Conservation (phyloP, 2,797 vertebrate genomes). For the Liasis olivaceus region DNA sequence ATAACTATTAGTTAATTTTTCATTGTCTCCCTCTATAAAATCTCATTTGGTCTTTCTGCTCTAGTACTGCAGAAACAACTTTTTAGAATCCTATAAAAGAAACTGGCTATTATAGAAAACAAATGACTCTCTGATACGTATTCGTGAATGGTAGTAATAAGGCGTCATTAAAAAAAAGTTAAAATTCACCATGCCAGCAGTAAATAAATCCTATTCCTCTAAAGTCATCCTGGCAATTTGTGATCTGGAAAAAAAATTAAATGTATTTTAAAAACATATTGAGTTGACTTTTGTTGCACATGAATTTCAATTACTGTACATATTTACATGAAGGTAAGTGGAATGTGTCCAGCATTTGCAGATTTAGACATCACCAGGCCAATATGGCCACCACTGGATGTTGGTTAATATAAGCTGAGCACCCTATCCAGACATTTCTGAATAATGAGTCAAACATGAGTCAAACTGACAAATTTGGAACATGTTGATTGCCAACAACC, state of each 20-base stretch:
- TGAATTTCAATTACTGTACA: background rate
- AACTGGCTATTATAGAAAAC: background rate
- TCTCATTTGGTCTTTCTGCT: background rate
- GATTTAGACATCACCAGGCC: background rate
- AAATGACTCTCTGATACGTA: background rate
- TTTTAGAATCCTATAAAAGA: background rate
- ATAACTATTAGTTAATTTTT: constrained; percentile 3
- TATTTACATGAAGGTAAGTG: background rate
- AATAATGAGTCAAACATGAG: background rate
- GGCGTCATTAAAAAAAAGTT: background rate
- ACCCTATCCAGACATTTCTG: background rate
- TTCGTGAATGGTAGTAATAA: background rate
- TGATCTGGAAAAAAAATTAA: background rate
- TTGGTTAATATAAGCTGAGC: background rate
- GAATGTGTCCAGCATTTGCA: background rate
- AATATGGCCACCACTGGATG: background rate
- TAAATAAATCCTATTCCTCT: background rate
- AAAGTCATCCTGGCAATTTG: background rate
- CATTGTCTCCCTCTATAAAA: constrained; percentile 13
- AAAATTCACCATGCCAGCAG: background rate
- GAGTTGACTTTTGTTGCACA: background rate
- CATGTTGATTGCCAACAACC: background rate
- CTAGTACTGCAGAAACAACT: too few species aligned
- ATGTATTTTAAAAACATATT: background rate
- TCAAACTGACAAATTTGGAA: background rate